These are phyloP conservation scores for Tenodera sinensis DNA, from an alignment of 2,888 invertebrate species.

Conservation along the genomic window DNA sequence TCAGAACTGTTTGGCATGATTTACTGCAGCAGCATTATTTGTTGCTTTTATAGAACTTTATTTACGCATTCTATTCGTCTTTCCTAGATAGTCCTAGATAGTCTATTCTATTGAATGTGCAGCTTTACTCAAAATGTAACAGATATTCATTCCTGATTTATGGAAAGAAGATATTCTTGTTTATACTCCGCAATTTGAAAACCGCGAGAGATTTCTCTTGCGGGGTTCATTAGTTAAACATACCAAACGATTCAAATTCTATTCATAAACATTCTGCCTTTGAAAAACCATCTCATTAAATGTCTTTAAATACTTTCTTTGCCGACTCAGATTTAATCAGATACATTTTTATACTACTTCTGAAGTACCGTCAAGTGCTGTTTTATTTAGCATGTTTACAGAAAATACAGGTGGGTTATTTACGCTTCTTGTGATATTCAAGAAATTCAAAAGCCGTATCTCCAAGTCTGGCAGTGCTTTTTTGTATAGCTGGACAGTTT, in stretches of 20 bases:
- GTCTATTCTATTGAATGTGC: too few species aligned
- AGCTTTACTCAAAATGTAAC: too few species aligned
- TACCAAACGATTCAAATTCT: neutral
- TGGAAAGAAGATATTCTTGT: too few species aligned
- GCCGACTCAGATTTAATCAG: neutral
- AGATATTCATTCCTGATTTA: too few species aligned
- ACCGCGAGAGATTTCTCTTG: neutral
- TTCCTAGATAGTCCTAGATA: too few species aligned
- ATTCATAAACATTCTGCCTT: neutral
- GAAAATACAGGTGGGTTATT: neutral
- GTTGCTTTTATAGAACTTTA: too few species aligned
- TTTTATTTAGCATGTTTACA: neutral
- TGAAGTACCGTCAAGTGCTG: neutral
- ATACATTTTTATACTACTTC: neutral
- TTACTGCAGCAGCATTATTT: too few species aligned
- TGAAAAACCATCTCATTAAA: neutral
- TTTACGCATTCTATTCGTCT: too few species aligned
- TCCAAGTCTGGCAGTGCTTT: neutral
- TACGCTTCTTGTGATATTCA: neutral
- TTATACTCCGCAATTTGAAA: neutral
- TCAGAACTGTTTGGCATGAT: too few species aligned
- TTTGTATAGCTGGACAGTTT: neutral
- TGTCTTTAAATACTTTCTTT: neutral
- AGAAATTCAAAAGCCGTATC: neutral
- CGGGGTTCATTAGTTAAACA: neutral